Base-by-base conservation (phyloP, 2,113 vertebrate species). In the Pedetes capensis region DNA sequence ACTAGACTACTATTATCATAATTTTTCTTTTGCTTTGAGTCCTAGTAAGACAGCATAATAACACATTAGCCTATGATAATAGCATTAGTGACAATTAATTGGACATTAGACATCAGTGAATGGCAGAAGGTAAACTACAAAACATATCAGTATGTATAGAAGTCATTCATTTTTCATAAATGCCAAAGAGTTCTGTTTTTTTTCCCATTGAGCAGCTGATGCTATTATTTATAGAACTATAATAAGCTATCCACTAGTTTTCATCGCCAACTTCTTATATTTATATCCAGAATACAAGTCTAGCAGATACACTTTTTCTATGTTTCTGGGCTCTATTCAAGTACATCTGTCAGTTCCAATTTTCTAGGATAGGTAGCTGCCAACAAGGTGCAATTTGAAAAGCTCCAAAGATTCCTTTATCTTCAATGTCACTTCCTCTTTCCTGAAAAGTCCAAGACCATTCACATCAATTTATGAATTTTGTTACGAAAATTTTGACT, bases 141-240 rank as follows among this genome's bases (percentile, higher is more conserved):
- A 87, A 91, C 89, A 25, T 83, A 66, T 80, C 63, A 87, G 22
- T 22, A 72, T 87, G 75, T 89, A 87, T 32, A 88, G 74, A 84
- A 94, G 79, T 95, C 81, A 97, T 97, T 92, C 59, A 96, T 95
- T 96, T 97, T 97, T 96, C 42, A 96, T 96, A 97, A 96, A 96
- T 95, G 93, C 4, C 95, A 96, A 82, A 87, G 76, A 81, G 20
- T 79, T 93, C 12, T 55, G 37, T 88, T 95, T 88, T 87, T 59
- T 92, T 94, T n/a, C n/a, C 57, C 84, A 47, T 29, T 80, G 81
- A 95, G 57, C 89, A 75, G 32, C 69, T 49, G 63, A 90, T 71
- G 55, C 25, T 91, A 86, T 95, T 97, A 95, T 97, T 96, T 97
- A 93, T 93, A 95, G 75, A 95, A 91, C 7, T 51, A 8, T 71